Evolutionary conservation across 2,113 vertebrate genomes (phyloP), one percentile per base, ranked within the genome.

Genomic region (Rhagologus leucostigma): DNA sequence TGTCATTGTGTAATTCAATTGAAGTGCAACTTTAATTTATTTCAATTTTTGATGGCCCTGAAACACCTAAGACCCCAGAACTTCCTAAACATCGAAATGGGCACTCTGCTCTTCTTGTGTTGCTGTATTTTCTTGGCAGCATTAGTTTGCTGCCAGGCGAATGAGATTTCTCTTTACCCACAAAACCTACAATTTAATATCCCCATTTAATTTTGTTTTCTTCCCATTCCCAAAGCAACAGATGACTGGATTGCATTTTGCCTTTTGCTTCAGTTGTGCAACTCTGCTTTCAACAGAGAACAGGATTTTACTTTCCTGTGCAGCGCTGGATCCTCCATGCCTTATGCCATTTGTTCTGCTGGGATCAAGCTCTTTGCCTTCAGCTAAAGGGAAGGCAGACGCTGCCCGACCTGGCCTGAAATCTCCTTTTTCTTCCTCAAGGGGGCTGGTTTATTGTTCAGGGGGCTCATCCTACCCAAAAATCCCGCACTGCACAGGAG

Each of bases 21-120:
- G 86, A 95, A 97, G 84, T 13, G 24, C 80, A 96, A 81, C 89
- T 88, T 88, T 23, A 94, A 95, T 96, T 90, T 83, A 84, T 90
- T 92, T 96, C 52, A 14, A 13, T 56, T 94, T 85, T 77, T 75
- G 83, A 85, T 87, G 20, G 16, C 64, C 50, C 56, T 7, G 27
- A 77, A 71, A 77, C 69, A 96, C 90, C 88, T 89, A 86, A 65
- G 74, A 93, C 33, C 33, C 33, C 18, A 82, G n/a, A 69, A 47
- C n/a, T 65, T 86, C 52, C 68, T 76, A 84, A 63, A 30, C 35
- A 68, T 17, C 50, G 63, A 46, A 91, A 59, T 5, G 84, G 55
- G 50, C 52, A 76, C 49, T 57, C 59, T 60, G 62, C 14, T 81
- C 56, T 88, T 49, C 29, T 49, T 60, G 41, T 49, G 37, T 29